Base-by-base conservation (phyloP, 2,888 invertebrate species). In the Glyphotaelius pellucidus region DNA sequence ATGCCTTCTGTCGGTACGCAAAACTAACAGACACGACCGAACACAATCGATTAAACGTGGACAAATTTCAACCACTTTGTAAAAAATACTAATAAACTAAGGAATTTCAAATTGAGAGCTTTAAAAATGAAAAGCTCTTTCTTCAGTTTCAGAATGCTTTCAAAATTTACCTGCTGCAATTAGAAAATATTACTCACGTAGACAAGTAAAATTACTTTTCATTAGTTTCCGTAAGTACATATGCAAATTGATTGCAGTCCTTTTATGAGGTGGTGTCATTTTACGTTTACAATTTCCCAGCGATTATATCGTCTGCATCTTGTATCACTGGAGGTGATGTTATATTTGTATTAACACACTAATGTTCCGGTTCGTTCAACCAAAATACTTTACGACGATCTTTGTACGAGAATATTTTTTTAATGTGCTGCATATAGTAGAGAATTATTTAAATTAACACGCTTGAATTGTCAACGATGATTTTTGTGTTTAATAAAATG, bases 1-100 rank as follows among this genome's bases (percentile, higher is more conserved):
- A 80, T 89, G 93, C 93, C 93, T 93, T 93, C 93, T 90, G 93
- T 92, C 9, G 67, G 67, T 67, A 90, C 67, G 89, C 89, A 86
- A 85, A 86, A 86, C 42, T 42, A 86, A 38, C 86, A 86, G 12
- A 85, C 42, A 35, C 86, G n/a, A 35, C 35, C 3, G 3, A 86
- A 42, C 86, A 86, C 86, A n/a, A 42, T 89, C 38, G 14, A 67
- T 67, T 25, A 67, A n/a, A 67, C 25, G 52, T 67, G 67, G n/a
- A 67, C n/a, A 67, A n/a, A 67, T 25, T 67, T 25, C 9, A 67
- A 67, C 67, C 67, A 67, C 67, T n/a, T 67, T 67, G 67, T 67
- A 67, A 67, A 25, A 67, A 67, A 67, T 9, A 7, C 25, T 25
- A 67, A 25, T 25, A 25, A 67, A 67, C 25, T 25, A 67, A 67